Percentiles rank a stretch among this genome's conserved stretches.
Conservation (phyloP, 2,797 vertebrate genomes). For the Aeoliscus strigatus region DNA sequence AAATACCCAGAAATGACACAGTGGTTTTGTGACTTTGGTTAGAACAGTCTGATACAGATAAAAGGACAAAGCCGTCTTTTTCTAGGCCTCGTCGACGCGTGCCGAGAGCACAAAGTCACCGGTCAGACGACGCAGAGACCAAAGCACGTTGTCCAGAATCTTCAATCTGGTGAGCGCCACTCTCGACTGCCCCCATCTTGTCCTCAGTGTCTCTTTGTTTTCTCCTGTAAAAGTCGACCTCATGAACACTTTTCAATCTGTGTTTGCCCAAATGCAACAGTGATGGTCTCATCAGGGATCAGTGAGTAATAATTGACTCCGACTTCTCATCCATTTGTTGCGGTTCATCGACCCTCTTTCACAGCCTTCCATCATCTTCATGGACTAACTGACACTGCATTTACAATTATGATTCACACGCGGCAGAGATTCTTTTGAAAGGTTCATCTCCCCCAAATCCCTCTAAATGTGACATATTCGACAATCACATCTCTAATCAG, state of each 20-base stretch:
- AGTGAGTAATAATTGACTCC: slow-evolving; percentile 55
- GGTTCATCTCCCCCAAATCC: slow-evolving; percentile 19
- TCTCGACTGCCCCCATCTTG: neutral
- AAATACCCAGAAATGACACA: no score
- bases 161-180: slow-evolving; percentile 79
- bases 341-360: slow-evolving; percentile 10
- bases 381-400: slow-evolving; percentile 32
- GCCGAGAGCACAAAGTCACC: slow-evolving; percentile 75
- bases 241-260: slow-evolving; percentile 37
- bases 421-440: neutral
- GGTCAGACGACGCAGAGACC: slow-evolving; percentile 73
- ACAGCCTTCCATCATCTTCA: slow-evolving; percentile 27
- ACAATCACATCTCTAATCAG: slow-evolving; percentile 41
- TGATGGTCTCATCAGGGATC: slow-evolving; percentile 57
- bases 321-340: no score
- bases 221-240: slow-evolving; percentile 15
- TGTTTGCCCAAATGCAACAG: slow-evolving; percentile 57
- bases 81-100: slow-evolving; percentile 65
- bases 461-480: slow-evolving; percentile 28
- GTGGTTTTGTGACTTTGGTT: no score
- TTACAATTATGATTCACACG: slow-evolving; percentile 6
- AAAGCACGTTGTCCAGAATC: slow-evolving; percentile 79
- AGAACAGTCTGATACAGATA: no score
- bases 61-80: slow-evolving; percentile 45
- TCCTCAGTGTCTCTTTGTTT: neutral